Base-by-base conservation (phyloP, 2,113 vertebrate genomes). In the Dromiciops gliroides region DNA sequence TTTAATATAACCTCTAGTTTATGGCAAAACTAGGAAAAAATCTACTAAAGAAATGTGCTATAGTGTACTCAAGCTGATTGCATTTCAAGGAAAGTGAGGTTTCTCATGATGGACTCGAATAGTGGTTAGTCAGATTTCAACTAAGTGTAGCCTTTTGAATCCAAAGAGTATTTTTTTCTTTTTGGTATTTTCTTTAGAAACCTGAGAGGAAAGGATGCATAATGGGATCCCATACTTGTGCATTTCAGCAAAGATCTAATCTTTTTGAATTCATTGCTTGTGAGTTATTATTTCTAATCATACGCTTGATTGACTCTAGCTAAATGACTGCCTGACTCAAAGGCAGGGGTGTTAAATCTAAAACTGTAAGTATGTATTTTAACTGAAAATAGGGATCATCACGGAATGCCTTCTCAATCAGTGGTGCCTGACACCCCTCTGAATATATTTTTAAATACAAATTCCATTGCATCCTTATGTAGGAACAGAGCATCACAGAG, bases 231-330 rank as follows among this genome's bases (percentile, higher is more conserved):
- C 92, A 95, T 96, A 95, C 95, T 98, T 97, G 90, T 49, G 92
- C 90, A 96, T 92, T 97, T 98, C 93, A 92, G 97, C 9, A 48
- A 97, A 98, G 98, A 98, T 98, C 93, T 98, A 95, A 98, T 98
- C 93, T 98, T 98, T 98, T 94, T 97, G 93, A 98, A 98, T 98
- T 98, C 96, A 97, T 98, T 98, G 96, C 97, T 98, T 98, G 94
- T 97, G 97, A 98, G 97, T 98, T 98, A 97, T 97, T 98, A 98
- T 98, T 98, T 98, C 98, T 98, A 98, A 98, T 98, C 98, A 98
- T 95, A 97, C 0, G 92, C 97, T 97, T 98, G 98, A 98, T 98
- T 98, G 98, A 98, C 97, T 98, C 95, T 96, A 97, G 95, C 94
- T 98, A 98, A 98, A 98, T 98, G 97, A 97, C 97, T 98, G 95